Evolutionary conservation across 2,113 vertebrate genomes (phyloP).

Genomic region (Heliornis fulica): DNA sequence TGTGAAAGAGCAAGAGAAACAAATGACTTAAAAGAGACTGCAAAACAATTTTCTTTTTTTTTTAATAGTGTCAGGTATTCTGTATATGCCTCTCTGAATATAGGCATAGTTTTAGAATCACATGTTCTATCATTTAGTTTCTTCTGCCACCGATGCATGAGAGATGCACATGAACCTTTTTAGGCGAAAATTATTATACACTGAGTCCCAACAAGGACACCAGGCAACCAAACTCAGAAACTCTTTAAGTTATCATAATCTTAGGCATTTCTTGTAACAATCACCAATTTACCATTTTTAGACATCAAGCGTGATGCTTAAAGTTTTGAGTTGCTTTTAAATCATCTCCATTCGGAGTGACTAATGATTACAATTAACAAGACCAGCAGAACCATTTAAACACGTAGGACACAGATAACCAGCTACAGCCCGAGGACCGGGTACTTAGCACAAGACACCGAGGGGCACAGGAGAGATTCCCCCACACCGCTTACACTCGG

Average conservation of each 20-base stretch:
- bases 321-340: constrained; percentile 11
- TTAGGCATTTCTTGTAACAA: neutral
- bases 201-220: neutral
- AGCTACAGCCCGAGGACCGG: neutral
- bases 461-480: neutral
- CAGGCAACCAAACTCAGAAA: neutral
- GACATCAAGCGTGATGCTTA: neutral
- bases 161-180: neutral
- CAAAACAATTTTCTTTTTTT: neutral
- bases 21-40: neutral
- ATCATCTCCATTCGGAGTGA: neutral
- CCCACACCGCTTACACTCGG: neutral
- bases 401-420: neutral
- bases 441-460: neutral
- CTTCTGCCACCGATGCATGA: neutral
- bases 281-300: neutral
- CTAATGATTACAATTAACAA: neutral
- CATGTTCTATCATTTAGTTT: neutral
- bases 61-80: neutral
- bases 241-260: neutral
- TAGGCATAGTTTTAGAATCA: neutral
- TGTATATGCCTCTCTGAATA: neutral
- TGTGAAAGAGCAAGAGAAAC: neutral
- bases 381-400: neutral
- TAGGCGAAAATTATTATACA: neutral